Evolutionary conservation across 2,888 invertebrate species (phyloP), one percentile per base, ranked within the genome.

Genomic region (Dioctria rufipes): DNA sequence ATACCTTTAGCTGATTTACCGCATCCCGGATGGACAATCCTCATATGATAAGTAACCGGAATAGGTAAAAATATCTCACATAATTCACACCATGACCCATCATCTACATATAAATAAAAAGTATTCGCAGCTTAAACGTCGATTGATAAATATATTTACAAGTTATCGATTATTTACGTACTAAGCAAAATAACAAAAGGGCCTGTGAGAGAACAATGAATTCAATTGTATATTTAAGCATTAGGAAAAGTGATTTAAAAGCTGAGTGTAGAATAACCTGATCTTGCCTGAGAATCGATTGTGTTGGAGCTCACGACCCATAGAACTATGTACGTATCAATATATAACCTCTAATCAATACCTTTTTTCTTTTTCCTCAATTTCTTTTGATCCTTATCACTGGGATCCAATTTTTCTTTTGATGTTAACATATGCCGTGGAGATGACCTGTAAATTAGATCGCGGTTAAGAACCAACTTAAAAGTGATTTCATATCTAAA

Each of bases 41-140:
- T 92, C 96, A 98, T 96, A 89, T 98, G 98, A 85, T 95, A 95
- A 0, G 96, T 96, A 0, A 98, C 93, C 0, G 98, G 97, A 84
- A 89, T 89, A 1, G 94, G 92, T 84, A 94, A 93, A 85, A 90
- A 90, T 49, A 93, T 93, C 4, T 95, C 96, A 87, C 98, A 98
- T 54, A 98, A 90, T 88, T 98, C 98, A 89, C 98, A 98, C 84
- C 88, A 89, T 49, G 88, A 88, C 49, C 88, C 88, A 69, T 89
- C 89, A 79, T 89, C 85, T 84, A 79, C 85, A 86, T 25, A 54
- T 3, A 54, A 11, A 11, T 43, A 51, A 51, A 51, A 9, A 2
- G 51, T 51, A 51, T 9, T 25, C 25, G 25, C 25, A 25, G 25
- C 25, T 25, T 25, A 25, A 25, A 25, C 25, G 25, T 25, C 25